Evolutionary conservation across 2,797 vertebrate species (phyloP).

Genomic region (Mico argentatus): DNA sequence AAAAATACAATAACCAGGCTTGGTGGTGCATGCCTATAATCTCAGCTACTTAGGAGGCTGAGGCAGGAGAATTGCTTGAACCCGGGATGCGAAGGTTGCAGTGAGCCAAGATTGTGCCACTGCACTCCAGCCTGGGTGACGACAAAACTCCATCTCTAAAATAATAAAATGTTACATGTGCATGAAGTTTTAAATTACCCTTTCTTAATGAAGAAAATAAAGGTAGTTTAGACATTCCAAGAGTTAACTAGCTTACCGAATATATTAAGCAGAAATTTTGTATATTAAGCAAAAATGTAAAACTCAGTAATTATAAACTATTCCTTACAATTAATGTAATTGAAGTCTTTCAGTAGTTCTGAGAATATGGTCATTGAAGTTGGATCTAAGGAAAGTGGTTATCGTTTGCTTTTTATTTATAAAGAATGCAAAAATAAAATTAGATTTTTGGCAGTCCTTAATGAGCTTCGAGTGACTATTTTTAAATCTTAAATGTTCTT

Average conservation of each 20-base stretch:
- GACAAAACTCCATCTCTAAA: too few species aligned
- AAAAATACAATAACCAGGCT: too few species aligned
- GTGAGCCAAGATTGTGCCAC: too few species aligned
- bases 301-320: background rate
- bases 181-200: conserved; percentile 34
- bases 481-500: background rate
- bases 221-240: conserved; percentile 35
- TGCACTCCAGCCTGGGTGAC: too few species aligned
- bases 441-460: conserved; percentile 10
- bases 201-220: conserved; percentile 44
- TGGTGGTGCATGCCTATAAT: too few species aligned
- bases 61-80: too few species aligned
- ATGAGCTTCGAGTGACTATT: conserved; percentile 13
- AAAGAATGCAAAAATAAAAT: conserved; percentile 70
- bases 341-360: conserved; percentile 45
- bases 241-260: conserved; percentile 25
- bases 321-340: conserved; percentile 3
- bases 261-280: background rate
- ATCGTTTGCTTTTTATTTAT: conserved; percentile 40
- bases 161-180: conserved; percentile 27
- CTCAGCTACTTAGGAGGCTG: too few species aligned
- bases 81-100: too few species aligned
- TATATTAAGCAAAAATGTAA: background rate
- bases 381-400: conserved; percentile 49
- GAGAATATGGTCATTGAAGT: conserved; percentile 22